Evolutionary conservation across 30 jellyfish, hydroid and myxozoan species (phyloP), one percentile per base, ranked within the genome.

Genomic region (Turritopsis rubra): DNA sequence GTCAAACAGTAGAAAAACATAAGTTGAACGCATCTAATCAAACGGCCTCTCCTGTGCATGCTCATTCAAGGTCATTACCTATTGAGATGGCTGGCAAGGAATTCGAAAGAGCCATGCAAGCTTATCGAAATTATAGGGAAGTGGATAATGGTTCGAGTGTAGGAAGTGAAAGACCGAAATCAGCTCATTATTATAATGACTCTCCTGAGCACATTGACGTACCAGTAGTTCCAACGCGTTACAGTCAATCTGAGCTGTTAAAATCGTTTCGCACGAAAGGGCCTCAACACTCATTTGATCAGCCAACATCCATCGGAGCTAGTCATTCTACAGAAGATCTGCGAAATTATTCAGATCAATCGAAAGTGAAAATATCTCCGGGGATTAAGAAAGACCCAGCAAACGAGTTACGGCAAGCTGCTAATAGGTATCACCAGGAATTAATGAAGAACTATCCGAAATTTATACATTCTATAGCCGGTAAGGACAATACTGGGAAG

Each of bases 401-500:
- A 13, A 85, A 91, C 82, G 94, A 88, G 77, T 79, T 92, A 90
- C 79, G 98, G 28, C 96, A 87, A 82, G 98, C 98, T 28, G 98
- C 98, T 25, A 92, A 88, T 26, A 85, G 85, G 54, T 92, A 83
- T 86, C 98, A 92, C 83, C 88, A 91, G 52, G 96, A 87, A 60
- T 91, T 91, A 25, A 83, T 87, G 91, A 84, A 84, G 28, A 87
- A 87, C 72, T 90, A 91, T 83, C 97, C 97, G 53, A 91, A 87
- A 80, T 91, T 91, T 80, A 93, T 96, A 60, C 92, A 91, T 78
- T 91, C 97, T 22, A 82, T 82, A 60, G 53, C 75, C 41, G 29
- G 29, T 18, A 82, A 82, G 18, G 88, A 82, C 26, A 71, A 25
- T 66, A 29, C 88, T 17, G 27, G 77, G 20, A 82, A 82, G 66